Evolutionary conservation across 2,113 vertebrate genomes (phyloP).

Genomic region (Gracilinanus agilis): DNA sequence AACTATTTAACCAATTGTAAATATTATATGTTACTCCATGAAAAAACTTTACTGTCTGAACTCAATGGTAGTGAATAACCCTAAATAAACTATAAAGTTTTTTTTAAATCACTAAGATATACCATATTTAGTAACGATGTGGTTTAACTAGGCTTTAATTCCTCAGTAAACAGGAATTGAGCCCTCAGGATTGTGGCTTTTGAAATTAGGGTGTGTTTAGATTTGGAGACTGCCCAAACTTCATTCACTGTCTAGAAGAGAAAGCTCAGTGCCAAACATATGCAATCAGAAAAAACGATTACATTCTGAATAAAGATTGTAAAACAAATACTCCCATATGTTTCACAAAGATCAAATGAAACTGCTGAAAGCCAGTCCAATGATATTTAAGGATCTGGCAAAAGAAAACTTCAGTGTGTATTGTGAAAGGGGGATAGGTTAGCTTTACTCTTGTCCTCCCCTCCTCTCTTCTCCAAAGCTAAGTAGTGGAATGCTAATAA

Average conservation of each 20-base stretch:
- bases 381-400: slow-evolving; percentile 73
- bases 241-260: slow-evolving; percentile 83
- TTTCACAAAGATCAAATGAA: slow-evolving; percentile 81
- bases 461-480: background rate
- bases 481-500: slow-evolving; percentile 42
- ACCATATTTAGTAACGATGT: slow-evolving; percentile 74
- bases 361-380: slow-evolving; percentile 69
- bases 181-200: slow-evolving; percentile 87
- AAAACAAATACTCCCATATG: slow-evolving; percentile 84
- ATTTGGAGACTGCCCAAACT: slow-evolving; percentile 84
- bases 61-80: slow-evolving; percentile 67
- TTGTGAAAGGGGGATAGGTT: slow-evolving; percentile 69
- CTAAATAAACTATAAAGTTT: slow-evolving; percentile 70
- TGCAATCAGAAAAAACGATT: slow-evolving; percentile 81
- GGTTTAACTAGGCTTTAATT: slow-evolving; percentile 85
- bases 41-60: slow-evolving; percentile 55
- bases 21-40: slow-evolving; percentile 44
- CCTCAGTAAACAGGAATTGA: slow-evolving; percentile 88
- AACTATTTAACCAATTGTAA: slow-evolving; percentile 46
- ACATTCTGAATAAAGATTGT: slow-evolving; percentile 81
- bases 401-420: slow-evolving; percentile 66
- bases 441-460: background rate
- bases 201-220: slow-evolving; percentile 90
- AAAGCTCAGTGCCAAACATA: slow-evolving; percentile 82
- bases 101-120: slow-evolving; percentile 60